Evolutionary conservation across 2,113 vertebrate genomes (phyloP).

Genomic region (Ia io): DNA sequence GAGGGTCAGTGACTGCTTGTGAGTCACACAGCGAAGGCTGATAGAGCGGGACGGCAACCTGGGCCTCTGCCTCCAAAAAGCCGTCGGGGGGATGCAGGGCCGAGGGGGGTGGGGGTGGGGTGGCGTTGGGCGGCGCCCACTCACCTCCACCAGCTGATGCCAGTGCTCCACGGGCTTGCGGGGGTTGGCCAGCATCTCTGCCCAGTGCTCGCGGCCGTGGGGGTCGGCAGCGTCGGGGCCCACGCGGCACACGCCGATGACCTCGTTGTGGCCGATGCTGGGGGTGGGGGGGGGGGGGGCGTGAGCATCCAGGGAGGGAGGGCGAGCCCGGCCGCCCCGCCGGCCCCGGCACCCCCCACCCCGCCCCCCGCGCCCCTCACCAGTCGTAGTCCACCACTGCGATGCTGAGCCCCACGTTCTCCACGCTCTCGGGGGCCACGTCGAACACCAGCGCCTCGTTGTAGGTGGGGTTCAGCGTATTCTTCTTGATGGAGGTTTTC

Average conservation of each 20-base stretch:
- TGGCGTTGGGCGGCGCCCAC: no score
- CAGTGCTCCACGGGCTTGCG: slow-evolving; percentile 96
- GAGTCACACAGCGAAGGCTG: not conserved
- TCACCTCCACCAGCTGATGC: slow-evolving; percentile 92
- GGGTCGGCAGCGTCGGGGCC: slow-evolving; percentile 90
- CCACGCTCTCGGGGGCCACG: slow-evolving; percentile 93
- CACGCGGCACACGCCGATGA: slow-evolving; percentile 94
- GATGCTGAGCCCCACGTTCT: slow-evolving; percentile 90
- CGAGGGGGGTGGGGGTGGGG: fast-evolving
- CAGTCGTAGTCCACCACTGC: slow-evolving; percentile 96
- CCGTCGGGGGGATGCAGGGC: fast-evolving
- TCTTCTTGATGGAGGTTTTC: slow-evolving; percentile 97
- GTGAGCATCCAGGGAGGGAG: fast-evolving
- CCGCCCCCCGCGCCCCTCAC: slow-evolving; percentile 78
- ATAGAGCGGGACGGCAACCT: not conserved
- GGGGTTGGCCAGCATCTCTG: slow-evolving; percentile 93
- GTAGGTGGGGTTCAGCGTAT: slow-evolving; percentile 94
- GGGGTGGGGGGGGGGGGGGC: not conserved
- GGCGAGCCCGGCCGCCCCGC: fast-evolving
- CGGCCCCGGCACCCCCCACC: not conserved
- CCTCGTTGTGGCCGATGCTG: slow-evolving; percentile 95
- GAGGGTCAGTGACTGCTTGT: not conserved
- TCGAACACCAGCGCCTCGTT: slow-evolving; percentile 95
- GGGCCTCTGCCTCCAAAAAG: fast-evolving
- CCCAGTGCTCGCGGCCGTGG: slow-evolving; percentile 92